Percentiles rank a stretch among this genome's conserved stretches.
Conservation (phyloP, 2,113 vertebrate species). For the Psittacula cyanocephala region DNA sequence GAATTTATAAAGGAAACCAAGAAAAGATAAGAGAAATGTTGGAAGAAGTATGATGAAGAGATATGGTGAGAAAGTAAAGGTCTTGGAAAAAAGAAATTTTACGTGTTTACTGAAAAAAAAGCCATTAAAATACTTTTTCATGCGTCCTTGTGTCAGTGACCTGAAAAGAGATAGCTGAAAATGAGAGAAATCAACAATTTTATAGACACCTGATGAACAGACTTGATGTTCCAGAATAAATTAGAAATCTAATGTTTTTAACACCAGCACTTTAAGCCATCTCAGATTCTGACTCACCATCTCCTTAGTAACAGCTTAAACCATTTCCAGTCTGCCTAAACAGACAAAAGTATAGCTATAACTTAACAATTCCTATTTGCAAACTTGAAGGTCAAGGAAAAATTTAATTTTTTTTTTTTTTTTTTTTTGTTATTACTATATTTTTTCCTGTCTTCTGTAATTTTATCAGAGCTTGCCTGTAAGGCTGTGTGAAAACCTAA, state of each 20-base stretch:
- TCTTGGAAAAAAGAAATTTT: neutral
- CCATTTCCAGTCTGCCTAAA: neutral
- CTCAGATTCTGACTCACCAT: neutral
- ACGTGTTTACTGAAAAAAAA: neutral
- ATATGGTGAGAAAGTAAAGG: neutral
- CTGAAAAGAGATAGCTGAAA: neutral
- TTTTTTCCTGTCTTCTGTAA: neutral
- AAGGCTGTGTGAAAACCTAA: neutral
- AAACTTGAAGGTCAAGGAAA: neutral
- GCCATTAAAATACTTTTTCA: neutral
- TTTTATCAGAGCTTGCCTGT: neutral
- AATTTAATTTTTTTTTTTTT: neutral
- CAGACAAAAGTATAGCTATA: neutral
- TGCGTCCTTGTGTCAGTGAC: neutral
- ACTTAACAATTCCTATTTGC: neutral
- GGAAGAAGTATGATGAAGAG: neutral
- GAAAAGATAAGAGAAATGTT: neutral
- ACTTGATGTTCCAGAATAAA: neutral
- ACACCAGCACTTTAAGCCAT: neutral
- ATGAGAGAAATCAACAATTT: neutral
- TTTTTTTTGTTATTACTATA: neutral
- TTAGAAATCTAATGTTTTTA: neutral
- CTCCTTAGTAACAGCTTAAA: conserved; percentile 1
- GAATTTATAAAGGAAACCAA: neutral
- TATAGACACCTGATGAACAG: neutral